Conservation (phyloP, 2,888 invertebrate genomes). For the Synanthedon formicaeformis region DNA sequence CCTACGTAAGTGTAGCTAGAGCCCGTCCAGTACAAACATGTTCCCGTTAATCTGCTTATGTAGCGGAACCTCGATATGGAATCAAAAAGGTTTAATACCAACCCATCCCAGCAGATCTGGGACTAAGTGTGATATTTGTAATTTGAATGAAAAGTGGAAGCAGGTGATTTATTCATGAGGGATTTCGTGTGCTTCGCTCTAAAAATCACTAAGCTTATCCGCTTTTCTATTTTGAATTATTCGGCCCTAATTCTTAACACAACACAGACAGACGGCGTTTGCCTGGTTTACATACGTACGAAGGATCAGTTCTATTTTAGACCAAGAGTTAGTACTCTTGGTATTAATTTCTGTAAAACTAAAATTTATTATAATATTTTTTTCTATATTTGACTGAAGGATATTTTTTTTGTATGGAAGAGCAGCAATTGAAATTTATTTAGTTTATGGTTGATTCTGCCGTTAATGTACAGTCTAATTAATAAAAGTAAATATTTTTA, state of each 20-base stretch:
- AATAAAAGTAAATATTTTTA: too few species aligned
- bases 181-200: conserved; percentile 12
- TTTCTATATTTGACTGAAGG: too few species aligned
- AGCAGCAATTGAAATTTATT: too few species aligned
- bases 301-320: too few species aligned
- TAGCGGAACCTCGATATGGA: conserved; percentile 16
- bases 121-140: conserved; percentile 25
- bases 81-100: conserved; percentile 22
- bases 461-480: too few species aligned
- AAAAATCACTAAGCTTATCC: conserved; percentile 19
- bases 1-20: conserved; percentile 24
- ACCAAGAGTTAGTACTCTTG: too few species aligned
- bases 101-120: conserved; percentile 23
- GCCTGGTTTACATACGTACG: too few species aligned
- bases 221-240: neutral
- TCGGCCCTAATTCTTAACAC: neutral
- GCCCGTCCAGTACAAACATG: conserved; percentile 22
- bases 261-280: neutral
- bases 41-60: conserved; percentile 31
- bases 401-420: too few species aligned
- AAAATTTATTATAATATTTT: too few species aligned
- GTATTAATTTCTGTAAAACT: too few species aligned
- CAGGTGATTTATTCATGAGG: conserved; percentile 29
- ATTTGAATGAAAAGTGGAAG: conserved; percentile 15
- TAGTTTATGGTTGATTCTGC: too few species aligned